Percentiles rank a stretch among this genome's conserved stretches.
These are phyloP conservation scores for Epirrhoe alternata DNA, from an alignment of 2,888 invertebrate genomes.

Conservation along the genomic window DNA sequence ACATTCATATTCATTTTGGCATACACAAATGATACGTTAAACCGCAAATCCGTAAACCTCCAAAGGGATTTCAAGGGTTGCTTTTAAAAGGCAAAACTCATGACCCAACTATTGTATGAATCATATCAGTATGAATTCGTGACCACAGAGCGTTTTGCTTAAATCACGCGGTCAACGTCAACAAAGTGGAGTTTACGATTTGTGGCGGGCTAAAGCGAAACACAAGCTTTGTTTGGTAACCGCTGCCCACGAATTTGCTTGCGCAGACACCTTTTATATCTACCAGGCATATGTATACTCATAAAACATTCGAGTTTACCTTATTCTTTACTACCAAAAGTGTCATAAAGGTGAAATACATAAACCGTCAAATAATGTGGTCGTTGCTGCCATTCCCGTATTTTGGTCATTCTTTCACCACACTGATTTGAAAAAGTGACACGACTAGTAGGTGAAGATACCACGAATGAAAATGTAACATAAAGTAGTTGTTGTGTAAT, in stretches of 20 bases:
- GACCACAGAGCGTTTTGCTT: slow-evolving; percentile 52
- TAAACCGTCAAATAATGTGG: no score
- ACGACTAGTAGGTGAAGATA: no score
- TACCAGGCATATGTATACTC: background rate
- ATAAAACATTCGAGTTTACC: no score
- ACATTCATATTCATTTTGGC: slow-evolving; percentile 1
- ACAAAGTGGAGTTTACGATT: slow-evolving; percentile 59
- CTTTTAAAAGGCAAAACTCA: slow-evolving; percentile 36
- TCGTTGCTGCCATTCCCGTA: no score
- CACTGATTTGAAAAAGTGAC: no score
- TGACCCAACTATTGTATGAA: slow-evolving; percentile 37
- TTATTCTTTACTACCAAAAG: no score
- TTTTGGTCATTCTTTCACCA: no score
- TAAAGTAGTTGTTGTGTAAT: no score
- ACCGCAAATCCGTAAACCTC: slow-evolving; percentile 34
- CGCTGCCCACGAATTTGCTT: slow-evolving; percentile 6
- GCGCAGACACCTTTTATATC: slow-evolving; percentile 1
- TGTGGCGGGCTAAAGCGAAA: slow-evolving; percentile 47
- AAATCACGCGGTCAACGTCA: slow-evolving; percentile 59
- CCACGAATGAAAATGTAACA: no score
- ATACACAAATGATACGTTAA: slow-evolving; percentile 25
- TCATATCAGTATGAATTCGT: slow-evolving; percentile 44
- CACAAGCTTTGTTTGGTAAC: slow-evolving; percentile 22
- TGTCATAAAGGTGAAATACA: no score
- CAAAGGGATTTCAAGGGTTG: slow-evolving; percentile 40